Conservation (phyloP, 2,888 invertebrate genomes). For the Caenorhabditis japonica region DNA sequence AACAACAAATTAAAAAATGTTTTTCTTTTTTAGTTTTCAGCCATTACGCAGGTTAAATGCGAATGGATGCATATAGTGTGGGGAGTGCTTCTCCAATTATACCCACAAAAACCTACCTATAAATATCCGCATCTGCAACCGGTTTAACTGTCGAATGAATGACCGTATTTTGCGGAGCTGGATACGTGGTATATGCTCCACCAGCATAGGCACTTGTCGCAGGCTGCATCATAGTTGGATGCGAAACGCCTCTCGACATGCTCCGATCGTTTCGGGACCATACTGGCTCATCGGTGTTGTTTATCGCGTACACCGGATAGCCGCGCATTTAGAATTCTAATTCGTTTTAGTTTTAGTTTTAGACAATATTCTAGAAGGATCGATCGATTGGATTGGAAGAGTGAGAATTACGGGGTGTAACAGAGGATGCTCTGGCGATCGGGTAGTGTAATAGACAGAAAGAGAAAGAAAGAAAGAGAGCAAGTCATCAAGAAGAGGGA, state of each 20-base stretch:
- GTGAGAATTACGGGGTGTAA: too few relatives aligned
- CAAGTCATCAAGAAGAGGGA: too few relatives aligned
- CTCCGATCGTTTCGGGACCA: conserved; percentile 59
- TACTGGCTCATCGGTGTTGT: conserved; percentile 58
- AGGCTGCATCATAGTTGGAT: conserved; percentile 45
- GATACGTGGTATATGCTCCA: conserved; percentile 42
- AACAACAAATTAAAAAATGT: background rate
- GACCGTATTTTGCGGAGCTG: conserved; percentile 69
- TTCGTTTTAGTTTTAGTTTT: too few relatives aligned
- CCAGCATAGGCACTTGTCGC: conserved; percentile 24
- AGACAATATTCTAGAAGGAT: conserved; percentile 12
- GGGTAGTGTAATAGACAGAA: too few relatives aligned
- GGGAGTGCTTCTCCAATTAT: too few relatives aligned
- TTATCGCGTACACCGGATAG: conserved; percentile 63
- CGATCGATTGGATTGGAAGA: conserved; percentile 24
- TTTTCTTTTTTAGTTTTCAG: background rate
- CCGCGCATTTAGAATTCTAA: conserved; percentile 56
- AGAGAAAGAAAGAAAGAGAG: too few relatives aligned
- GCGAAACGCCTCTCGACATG: conserved; percentile 41
- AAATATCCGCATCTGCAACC: conserved; percentile 73
- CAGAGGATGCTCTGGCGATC: too few relatives aligned
- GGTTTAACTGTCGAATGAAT: conserved; percentile 74
- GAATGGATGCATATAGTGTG: too few relatives aligned
- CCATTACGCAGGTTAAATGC: too few relatives aligned
- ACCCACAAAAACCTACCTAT: conserved; percentile 66